Conservation (phyloP, 2,888 invertebrate species). For the Pogonocherus hispidulus region DNA sequence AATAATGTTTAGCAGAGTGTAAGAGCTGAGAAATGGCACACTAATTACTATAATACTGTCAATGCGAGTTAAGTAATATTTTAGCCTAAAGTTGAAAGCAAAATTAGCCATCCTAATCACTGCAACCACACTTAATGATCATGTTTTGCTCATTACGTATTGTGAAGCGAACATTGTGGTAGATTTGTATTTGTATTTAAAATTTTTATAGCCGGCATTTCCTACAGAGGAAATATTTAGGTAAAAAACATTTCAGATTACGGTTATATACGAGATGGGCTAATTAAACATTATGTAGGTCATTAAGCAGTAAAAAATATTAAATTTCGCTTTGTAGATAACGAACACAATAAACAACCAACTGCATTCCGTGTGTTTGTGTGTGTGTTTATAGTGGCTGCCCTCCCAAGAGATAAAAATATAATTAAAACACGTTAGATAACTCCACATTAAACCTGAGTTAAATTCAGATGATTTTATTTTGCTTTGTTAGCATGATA, state of each 20-base stretch:
- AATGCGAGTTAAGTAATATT: no score
- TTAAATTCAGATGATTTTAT: conserved; percentile 10
- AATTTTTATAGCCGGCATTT: conserved; percentile 23
- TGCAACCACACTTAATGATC: not conserved
- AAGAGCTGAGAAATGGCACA: no score
- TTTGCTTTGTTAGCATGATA: not conserved
- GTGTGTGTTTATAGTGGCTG: conserved; percentile 11
- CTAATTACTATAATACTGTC: no score
- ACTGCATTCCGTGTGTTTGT: conserved; percentile 19
- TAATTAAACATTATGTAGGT: conserved; percentile 33
- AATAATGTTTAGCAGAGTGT: no score
- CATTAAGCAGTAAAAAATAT: conserved; percentile 34
- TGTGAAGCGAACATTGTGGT: conserved; percentile 6
- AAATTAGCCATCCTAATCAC: no score
- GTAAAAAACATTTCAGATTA: conserved; percentile 32
- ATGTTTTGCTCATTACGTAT: conserved; percentile 13
- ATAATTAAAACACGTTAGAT: conserved; percentile 20
- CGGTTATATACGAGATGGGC: conserved; percentile 22
- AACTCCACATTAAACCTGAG: conserved; percentile 21
- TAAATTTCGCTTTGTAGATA: conserved; percentile 35
- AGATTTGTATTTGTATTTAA: conserved; percentile 23
- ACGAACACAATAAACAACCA: conserved; percentile 26
- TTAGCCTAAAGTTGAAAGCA: no score
- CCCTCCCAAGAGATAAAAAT: conserved; percentile 22
- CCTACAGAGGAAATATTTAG: conserved; percentile 20